Evolutionary conservation across 2,888 invertebrate genomes (phyloP), one percentile per base, ranked within the genome.

Genomic region (Cordylochernes scorpioides): DNA sequence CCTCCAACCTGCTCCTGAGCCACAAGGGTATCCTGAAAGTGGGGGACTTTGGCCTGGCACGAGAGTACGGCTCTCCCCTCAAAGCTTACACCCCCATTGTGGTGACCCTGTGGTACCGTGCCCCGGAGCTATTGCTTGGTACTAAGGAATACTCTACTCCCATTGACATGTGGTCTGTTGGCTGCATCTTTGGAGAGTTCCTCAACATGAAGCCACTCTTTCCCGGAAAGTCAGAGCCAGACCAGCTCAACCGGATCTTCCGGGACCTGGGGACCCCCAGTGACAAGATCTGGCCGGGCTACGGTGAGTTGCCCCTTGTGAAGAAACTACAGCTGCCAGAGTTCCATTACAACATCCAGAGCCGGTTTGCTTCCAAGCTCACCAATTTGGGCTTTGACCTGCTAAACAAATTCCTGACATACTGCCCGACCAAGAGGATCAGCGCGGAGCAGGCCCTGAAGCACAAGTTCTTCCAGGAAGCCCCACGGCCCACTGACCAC

Each of bases 161-260:
- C 1, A 77, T 97, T 32, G 97, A 97, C 53, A 68, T 97, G 59
- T 97, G 97, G 97, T 68, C 68, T 3, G 77, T 78, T 10, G 97
- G 97, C 3, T 97, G 94, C 51, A 94, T 97, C 45, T 91, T 94
- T 55, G 91, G 80, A 0, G 97, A 99, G 53, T 68, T 97, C 42
- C 58, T 97, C 14, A 67, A 74, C 17, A 82, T 88, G 77, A 77
- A 82, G 48, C 78, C 97, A 0, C 58, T 97, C 24, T 97, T 97
- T 51, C 82, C 86, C 1, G 97, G 97, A 3, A 86, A 84, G 55
- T 74, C 80, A 0, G 94, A 99, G 53, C 71, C 82, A 4, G 94
- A 94, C 52, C 82, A 97, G 50, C 56, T 97, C 3, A 82, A 88
- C 52, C 62, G 69, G 45, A 80, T 94, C 48, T 94, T 86, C 50